These are phyloP conservation scores for Pollachius pollachius DNA, from an alignment of 2,113 vertebrate genomes.

Conservation along the genomic window DNA sequence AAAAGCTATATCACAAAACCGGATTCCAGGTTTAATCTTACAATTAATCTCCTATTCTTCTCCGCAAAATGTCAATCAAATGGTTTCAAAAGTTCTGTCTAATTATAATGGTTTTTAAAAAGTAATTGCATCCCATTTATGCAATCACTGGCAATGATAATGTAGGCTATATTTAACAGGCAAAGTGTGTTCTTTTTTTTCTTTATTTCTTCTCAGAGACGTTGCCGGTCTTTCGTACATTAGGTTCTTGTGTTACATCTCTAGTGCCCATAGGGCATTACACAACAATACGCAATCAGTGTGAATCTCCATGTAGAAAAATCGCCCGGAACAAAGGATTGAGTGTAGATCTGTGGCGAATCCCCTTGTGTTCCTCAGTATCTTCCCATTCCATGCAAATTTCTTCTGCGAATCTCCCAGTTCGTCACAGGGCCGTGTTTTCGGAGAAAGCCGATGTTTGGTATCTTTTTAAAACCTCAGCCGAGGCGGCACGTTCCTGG, in stretches of 20 bases:
- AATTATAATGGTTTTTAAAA: slow-evolving; percentile 1
- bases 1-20: no score
- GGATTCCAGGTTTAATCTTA: no score
- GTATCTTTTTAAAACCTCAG: no score
- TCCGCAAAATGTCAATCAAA: background rate
- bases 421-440: slow-evolving; percentile 15
- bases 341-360: background rate
- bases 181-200: background rate
- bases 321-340: slow-evolving; percentile 8
- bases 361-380: background rate
- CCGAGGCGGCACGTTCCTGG: background rate
- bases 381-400: background rate
- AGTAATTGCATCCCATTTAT: slow-evolving; percentile 4
- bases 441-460: background rate
- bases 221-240: background rate
- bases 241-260: background rate
- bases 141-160: background rate
- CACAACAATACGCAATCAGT: slow-evolving; percentile 20
- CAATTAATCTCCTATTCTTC: background rate
- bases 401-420: no score
- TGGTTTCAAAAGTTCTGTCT: background rate
- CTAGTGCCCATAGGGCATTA: background rate
- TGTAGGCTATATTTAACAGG: background rate
- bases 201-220: background rate
- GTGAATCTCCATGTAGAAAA: slow-evolving; percentile 31